phyloP scores from a whole-genome alignment of 2,888 invertebrate species.

The Agrilus biguttatus region DNA sequence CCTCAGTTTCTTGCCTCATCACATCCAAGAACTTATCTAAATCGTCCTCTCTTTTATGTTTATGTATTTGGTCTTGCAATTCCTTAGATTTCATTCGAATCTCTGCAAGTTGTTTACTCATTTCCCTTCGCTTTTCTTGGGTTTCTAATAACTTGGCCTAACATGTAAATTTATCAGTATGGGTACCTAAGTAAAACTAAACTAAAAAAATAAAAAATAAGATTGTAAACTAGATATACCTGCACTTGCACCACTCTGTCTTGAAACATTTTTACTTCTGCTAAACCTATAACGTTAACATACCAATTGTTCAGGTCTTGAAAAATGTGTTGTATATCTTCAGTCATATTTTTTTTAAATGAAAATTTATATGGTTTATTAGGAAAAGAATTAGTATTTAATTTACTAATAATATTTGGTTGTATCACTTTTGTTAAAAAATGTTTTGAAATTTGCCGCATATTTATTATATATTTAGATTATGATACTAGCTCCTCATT shows the following conservation, averaged over 20 bases:
- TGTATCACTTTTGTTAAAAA: no score
- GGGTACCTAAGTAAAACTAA: neutral
- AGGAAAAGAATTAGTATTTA: no score
- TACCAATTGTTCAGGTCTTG: constrained; percentile 43
- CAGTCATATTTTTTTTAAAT: no score
- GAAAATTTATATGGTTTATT: no score
- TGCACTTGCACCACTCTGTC: constrained; percentile 55
- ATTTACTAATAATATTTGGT: no score
- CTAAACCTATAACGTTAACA: constrained; percentile 62
- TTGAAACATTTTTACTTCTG: constrained; percentile 63
- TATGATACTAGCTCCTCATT: no score
- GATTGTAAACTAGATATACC: constrained; percentile 24
- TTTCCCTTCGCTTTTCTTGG: constrained; percentile 49
- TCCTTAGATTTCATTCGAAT: constrained; percentile 52
- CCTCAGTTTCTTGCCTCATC: constrained; percentile 54
- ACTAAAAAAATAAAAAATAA: no score
- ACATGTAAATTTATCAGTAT: constrained; percentile 1
- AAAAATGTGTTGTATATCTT: constrained; percentile 11
- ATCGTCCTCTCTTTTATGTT: constrained; percentile 56
- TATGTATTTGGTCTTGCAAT: constrained; percentile 60
- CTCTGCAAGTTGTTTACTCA: constrained; percentile 43
- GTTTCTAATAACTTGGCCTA: constrained; percentile 49
- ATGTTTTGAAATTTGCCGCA: no score
- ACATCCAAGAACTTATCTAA: constrained; percentile 54
- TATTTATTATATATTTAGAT: no score